phyloP scores from a whole-genome alignment of 2,888 invertebrate genomes.

The Eutolmus rufibarbis region DNA sequence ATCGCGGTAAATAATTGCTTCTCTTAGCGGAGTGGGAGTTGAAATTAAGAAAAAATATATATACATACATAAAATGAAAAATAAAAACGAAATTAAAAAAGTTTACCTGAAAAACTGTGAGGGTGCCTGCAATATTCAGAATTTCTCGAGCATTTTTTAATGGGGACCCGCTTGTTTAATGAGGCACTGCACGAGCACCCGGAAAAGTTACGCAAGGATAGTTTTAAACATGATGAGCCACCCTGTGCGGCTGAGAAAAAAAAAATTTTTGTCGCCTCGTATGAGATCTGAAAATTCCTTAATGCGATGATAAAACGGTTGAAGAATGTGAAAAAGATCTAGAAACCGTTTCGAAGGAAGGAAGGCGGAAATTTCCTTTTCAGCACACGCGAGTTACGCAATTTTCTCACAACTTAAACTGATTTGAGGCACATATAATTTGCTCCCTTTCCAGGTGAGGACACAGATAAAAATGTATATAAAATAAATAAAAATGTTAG shows the following conservation, averaged over 20 bases:
- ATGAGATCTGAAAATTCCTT: not conserved
- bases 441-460: not conserved
- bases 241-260: not conserved
- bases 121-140: not conserved
- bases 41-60: not conserved
- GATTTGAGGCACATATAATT: not conserved
- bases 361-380: not conserved
- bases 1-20: constrained; percentile 19
- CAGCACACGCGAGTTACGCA: not conserved
- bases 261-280: not conserved
- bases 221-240: not conserved
- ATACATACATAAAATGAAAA: no score
- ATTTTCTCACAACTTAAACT: not conserved
- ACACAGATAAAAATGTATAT: not conserved
- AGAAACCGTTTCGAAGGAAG: not conserved
- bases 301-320: not conserved
- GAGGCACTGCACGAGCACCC: not conserved
- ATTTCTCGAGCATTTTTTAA: constrained; percentile 5
- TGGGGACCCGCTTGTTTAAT: not conserved
- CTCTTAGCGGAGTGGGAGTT: not conserved
- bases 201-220: not conserved
- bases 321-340: not conserved
- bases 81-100: constrained; percentile 9
- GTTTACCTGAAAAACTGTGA: not conserved
- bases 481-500: not conserved